Percentiles rank a stretch among this genome's conserved stretches.
Conservation (phyloP, 1,140 invertebrate genomes). For the Akabosia matsudoensis region DNA sequence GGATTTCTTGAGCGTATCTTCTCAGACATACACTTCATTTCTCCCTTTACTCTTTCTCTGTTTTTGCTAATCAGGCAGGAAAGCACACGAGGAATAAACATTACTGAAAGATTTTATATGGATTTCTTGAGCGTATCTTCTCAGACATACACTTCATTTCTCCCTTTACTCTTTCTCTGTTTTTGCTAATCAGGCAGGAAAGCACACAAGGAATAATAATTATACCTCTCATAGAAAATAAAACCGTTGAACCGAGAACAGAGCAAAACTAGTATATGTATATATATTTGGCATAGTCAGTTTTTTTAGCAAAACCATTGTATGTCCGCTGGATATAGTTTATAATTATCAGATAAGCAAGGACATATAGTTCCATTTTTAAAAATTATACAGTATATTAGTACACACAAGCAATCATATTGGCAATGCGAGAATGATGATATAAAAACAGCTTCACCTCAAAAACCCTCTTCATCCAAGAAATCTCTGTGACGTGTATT, state of each 20-base stretch:
- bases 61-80: constrained; percentile 13
- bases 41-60: not conserved
- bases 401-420: not conserved
- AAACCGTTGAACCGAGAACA: not conserved
- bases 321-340: too few species aligned
- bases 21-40: not conserved
- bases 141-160: not conserved
- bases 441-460: not conserved
- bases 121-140: not conserved
- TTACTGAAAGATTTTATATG: too few species aligned
- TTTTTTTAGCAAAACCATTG: too few species aligned
- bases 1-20: not conserved
- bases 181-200: constrained; percentile 14
- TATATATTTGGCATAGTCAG: not conserved
- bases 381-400: too few species aligned
- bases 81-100: not conserved
- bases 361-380: too few species aligned
- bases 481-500: not conserved
- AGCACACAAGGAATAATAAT: constrained; percentile 1
- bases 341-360: too few species aligned
- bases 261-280: not conserved
- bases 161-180: not conserved
- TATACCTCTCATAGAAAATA: not conserved
- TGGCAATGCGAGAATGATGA: not conserved
- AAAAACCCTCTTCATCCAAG: not conserved